Evolutionary conservation across 1,140 invertebrate species (phyloP), one percentile per base, ranked within the genome.

Genomic region (Sycophaga agraensis): DNA sequence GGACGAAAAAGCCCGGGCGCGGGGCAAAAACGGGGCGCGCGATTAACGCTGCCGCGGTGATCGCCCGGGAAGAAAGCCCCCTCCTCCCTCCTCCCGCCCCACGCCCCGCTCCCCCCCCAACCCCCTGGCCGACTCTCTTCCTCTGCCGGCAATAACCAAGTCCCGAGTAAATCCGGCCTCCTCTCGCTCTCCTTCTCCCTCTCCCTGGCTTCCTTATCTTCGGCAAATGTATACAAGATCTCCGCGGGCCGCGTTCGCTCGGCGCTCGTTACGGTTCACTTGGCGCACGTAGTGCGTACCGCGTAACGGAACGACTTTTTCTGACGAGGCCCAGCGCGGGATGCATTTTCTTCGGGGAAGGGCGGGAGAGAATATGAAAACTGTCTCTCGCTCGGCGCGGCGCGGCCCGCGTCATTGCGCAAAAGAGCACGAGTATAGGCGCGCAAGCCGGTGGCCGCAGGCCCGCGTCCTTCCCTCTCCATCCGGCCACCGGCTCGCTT

Each of bases 241-340:
- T 50, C 0, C 6, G 31, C 9, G 12, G 4, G 16, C 19, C 24
- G 35, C 9, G 43, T 46, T 57, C 43, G 56, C 40, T 49, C 22
- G 9, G 56, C 21, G 45, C 56, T 55, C 54, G 70, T 69, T 68
- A 68, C 66, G 68, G 62, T 71, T 66, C 66, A 65, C 59, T 67
- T 71, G 59, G 51, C 54, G 49, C 65, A 63, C 61, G 66, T 66
- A 62, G 66, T 53, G 53, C 57, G 34, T 51, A 66, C 62, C 49
- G 35, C 35, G 51, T 70, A 68, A 69, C 68, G 70, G 66, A 66
- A 66, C 42, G 35, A 42, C 56, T 68, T 67, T 70, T 68, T 67
- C 45, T 59, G 42, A 37, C 34, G n/a, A 28, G 28, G 19, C 43
- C 55, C 22, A 31, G 39, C 22, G 22, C 34, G n/a, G 24, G 55